Conservation (phyloP, 1,140 invertebrate genomes). For the Cyclargus thomasi region DNA sequence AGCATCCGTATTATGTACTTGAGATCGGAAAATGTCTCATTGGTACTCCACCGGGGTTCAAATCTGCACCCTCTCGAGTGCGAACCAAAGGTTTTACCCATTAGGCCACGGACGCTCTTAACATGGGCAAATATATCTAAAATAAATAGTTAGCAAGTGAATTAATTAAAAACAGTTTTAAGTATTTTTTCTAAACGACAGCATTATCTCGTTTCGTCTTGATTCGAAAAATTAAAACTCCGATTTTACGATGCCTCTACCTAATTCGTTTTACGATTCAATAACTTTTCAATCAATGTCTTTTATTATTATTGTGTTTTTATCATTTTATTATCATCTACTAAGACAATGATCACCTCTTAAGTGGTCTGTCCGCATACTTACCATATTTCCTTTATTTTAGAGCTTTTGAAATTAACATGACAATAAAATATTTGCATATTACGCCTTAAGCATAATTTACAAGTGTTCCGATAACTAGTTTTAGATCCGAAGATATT, state of each 20-base stretch:
- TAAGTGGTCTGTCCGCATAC: background rate
- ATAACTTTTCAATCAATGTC: background rate
- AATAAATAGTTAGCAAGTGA: too few species aligned
- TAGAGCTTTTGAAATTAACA: constrained; percentile 4
- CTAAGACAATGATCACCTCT: constrained; percentile 2
- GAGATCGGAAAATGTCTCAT: too few species aligned
- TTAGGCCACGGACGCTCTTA: too few species aligned
- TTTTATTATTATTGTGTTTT: constrained; percentile 3
- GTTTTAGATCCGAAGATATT: constrained; percentile 37
- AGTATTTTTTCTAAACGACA: background rate
- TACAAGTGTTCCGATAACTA: constrained; percentile 15
- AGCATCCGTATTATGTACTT: too few species aligned
- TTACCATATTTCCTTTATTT: constrained; percentile 2
- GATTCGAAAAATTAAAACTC: background rate
- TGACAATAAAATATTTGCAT: constrained; percentile 12
- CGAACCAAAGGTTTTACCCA: too few species aligned
- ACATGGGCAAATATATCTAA: too few species aligned
- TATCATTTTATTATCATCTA: constrained; percentile 13
- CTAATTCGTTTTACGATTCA: background rate
- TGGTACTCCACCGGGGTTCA: too few species aligned
- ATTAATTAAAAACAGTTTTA: too few species aligned
- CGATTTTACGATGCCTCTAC: background rate
- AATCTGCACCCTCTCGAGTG: too few species aligned
- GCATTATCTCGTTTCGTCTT: background rate
- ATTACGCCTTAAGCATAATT: constrained; percentile 8